These are phyloP conservation scores for Brachyalestes nurse DNA, from an alignment of 2,797 vertebrate genomes.

Conservation along the genomic window DNA sequence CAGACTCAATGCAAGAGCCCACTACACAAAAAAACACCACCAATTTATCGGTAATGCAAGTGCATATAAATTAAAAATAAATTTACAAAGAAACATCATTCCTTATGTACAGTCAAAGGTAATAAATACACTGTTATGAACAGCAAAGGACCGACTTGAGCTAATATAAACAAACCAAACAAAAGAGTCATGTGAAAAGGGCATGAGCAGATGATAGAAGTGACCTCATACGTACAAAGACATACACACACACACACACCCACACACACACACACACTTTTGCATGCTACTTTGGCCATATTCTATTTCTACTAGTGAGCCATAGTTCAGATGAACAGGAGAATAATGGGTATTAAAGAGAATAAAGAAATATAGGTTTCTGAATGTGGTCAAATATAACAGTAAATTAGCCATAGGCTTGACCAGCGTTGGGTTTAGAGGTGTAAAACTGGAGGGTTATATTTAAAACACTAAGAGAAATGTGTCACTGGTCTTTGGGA, in stretches of 20 bases:
- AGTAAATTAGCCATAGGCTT: not conserved
- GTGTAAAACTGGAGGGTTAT: not conserved
- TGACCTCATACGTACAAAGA: conserved; percentile 40
- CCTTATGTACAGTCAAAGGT: conserved; percentile 93
- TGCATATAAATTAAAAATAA: conserved; percentile 99
- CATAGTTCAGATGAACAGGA: conserved; percentile 12
- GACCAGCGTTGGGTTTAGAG: not conserved
- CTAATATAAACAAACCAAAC: conserved; percentile 87
- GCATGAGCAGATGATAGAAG: conserved; percentile 69
- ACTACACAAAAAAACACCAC: conserved; percentile 91
- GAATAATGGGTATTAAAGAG: conserved; percentile 2
- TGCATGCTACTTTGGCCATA: conserved; percentile 59
- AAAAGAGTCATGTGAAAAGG: conserved; percentile 71
- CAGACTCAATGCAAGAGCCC: conserved; percentile 92
- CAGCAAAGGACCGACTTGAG: conserved; percentile 93
- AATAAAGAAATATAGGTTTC: not conserved
- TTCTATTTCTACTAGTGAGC: conserved; percentile 31
- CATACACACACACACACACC: conserved; percentile 57
- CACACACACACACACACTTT: conserved; percentile 54
- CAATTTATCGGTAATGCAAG: conserved; percentile 93
- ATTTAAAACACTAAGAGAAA: not conserved
- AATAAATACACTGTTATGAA: conserved; percentile 99
- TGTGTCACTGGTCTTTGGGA: not conserved
- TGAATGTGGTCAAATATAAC: conserved; percentile 3
- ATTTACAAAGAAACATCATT: conserved; percentile 98